Conservation (phyloP, 2,113 vertebrate species). For the Canis aureus region DNA sequence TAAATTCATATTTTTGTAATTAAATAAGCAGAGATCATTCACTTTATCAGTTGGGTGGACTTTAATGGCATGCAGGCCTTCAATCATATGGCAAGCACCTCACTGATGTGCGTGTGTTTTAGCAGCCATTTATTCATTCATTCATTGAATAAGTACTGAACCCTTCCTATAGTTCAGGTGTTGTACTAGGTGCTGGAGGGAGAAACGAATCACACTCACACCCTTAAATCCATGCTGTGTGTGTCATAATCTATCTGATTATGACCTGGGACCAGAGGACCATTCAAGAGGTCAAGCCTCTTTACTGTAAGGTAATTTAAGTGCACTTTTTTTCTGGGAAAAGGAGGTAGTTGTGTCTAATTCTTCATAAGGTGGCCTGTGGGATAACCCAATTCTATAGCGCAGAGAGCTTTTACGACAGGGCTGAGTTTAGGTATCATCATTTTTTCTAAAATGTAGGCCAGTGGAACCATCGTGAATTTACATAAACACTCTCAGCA, state of each 20-base stretch:
- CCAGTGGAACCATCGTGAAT: background rate
- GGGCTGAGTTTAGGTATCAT: background rate
- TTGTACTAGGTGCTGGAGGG: background rate
- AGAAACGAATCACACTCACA: background rate
- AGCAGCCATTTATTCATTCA: background rate
- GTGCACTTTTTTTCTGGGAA: background rate
- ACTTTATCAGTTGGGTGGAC: background rate
- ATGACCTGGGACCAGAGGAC: background rate
- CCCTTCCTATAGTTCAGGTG: background rate
- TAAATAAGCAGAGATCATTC: constrained; percentile 47
- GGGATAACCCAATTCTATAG: background rate
- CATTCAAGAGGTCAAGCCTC: background rate
- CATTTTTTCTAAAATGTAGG: background rate
- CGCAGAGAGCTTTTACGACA: background rate
- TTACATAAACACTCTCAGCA: background rate
- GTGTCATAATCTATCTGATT: background rate
- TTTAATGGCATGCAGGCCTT: background rate
- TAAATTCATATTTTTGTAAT: constrained; percentile 43
- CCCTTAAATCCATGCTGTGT: background rate
- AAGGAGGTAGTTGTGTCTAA: background rate
- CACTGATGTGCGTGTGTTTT: background rate
- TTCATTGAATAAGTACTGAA: background rate
- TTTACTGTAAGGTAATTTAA: background rate
- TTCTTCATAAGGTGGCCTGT: background rate
- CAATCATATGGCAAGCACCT: background rate